Conservation (phyloP, 2,888 invertebrate genomes). For the Pristionchus maxplancki region DNA sequence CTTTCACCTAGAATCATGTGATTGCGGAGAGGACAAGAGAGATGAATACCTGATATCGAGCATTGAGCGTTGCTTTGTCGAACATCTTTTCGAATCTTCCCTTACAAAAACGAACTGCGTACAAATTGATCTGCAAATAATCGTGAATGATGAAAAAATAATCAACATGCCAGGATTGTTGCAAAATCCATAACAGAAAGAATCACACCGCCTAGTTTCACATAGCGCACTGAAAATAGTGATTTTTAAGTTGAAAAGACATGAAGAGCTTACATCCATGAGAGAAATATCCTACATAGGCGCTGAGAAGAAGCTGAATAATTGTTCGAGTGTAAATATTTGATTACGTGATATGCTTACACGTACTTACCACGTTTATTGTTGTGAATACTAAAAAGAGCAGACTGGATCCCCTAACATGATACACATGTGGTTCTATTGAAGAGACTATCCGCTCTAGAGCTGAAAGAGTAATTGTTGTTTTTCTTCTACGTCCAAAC, state of each 20-base stretch:
- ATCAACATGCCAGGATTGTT: background rate
- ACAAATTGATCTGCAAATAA: background rate
- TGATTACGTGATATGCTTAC: rapidly evolving
- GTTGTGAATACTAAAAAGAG: background rate
- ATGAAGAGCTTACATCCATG: background rate
- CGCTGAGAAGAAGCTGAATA: background rate
- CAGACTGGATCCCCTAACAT: background rate
- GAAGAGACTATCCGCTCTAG: background rate
- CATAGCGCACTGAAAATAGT: background rate
- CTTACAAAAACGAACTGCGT: slow-evolving; percentile 10
- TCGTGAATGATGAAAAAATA: background rate
- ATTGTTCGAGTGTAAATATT: background rate
- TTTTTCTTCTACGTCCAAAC: background rate
- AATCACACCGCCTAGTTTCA: background rate
- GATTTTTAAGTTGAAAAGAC: no score
- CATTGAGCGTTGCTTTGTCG: slow-evolving; percentile 13
- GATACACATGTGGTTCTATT: background rate
- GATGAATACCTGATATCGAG: slow-evolving; percentile 19
- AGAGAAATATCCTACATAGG: background rate
- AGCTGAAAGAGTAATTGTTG: background rate
- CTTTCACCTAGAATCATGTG: background rate
- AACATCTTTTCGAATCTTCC: slow-evolving; percentile 10
- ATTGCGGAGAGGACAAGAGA: background rate
- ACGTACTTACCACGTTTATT: background rate
- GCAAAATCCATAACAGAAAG: background rate